phyloP scores from a whole-genome alignment of 2,888 invertebrate genomes.

The Pachydiplax longipennis region DNA sequence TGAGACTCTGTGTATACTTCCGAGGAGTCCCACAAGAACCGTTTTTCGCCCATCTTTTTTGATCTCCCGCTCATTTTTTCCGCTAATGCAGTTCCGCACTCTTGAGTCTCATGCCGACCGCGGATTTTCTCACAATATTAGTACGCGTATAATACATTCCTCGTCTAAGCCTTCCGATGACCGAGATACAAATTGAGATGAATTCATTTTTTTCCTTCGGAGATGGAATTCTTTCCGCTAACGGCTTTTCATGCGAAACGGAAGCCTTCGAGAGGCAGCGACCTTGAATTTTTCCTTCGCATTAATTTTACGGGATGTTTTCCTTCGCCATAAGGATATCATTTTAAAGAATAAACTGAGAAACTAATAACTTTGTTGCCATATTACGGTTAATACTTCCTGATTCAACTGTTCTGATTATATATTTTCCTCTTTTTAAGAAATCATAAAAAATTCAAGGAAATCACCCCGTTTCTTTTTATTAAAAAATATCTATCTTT shows the following conservation, averaged over 20 bases:
- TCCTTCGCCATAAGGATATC: not conserved
- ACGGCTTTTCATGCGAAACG: not conserved
- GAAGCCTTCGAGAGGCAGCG: not conserved
- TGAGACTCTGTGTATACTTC: not conserved
- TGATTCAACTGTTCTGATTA: too few relatives aligned
- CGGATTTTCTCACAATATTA: not conserved
- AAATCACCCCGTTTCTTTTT: too few relatives aligned
- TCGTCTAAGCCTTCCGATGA: not conserved
- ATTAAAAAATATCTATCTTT: too few relatives aligned
- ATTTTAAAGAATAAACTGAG: not conserved
- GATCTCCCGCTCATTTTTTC: not conserved
- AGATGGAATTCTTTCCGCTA: not conserved
- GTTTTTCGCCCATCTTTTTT: slow-evolving; percentile 6
- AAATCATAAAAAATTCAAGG: too few relatives aligned
- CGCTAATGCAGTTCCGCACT: slow-evolving; percentile 16
- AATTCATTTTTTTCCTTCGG: not conserved
- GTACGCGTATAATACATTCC: not conserved
- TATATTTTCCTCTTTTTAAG: too few relatives aligned
- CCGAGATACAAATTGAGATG: too few relatives aligned
- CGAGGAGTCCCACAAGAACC: not conserved
- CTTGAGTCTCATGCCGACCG: not conserved
- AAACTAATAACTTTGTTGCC: too few relatives aligned
- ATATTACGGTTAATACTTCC: too few relatives aligned
- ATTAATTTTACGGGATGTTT: not conserved
- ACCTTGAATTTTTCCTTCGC: not conserved